Evolutionary conservation across 2,888 invertebrate genomes (phyloP).

Genomic region (Penaeus monodon): DNA sequence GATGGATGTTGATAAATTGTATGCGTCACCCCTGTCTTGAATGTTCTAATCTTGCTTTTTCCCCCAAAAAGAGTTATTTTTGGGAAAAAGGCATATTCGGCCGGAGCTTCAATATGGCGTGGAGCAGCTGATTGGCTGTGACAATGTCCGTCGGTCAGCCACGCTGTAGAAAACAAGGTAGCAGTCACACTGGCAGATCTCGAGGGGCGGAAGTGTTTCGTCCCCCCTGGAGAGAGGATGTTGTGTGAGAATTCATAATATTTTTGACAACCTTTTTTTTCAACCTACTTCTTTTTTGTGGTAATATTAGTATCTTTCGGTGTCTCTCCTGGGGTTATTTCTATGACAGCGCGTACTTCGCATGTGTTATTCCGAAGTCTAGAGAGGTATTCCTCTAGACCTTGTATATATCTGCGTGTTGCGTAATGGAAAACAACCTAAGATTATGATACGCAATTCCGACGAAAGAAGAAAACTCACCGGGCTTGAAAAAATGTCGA

Average conservation of each 20-base stretch:
- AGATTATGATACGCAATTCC: too few relatives aligned
- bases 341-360: too few relatives aligned
- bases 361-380: too few relatives aligned
- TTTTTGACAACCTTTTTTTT: too few relatives aligned
- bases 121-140: slow-evolving; percentile 44
- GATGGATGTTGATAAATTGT: neutral
- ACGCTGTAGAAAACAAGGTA: slow-evolving; percentile 37
- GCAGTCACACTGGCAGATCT: slow-evolving; percentile 44
- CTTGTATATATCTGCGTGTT: too few relatives aligned
- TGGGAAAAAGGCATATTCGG: slow-evolving; percentile 34
- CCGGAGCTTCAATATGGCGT: slow-evolving; percentile 32
- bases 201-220: slow-evolving; percentile 32
- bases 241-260: too few relatives aligned
- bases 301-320: too few relatives aligned
- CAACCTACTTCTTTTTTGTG: too few relatives aligned
- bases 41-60: slow-evolving; percentile 55
- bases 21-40: slow-evolving; percentile 27
- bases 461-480: neutral
- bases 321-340: too few relatives aligned
- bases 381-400: too few relatives aligned
- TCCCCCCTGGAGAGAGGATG: slow-evolving; percentile 8
- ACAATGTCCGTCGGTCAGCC: slow-evolving; percentile 36
- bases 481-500: slow-evolving; percentile 45
- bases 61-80: slow-evolving; percentile 48
- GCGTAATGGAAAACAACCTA: too few relatives aligned